phyloP scores from a whole-genome alignment of 2,797 vertebrate genomes.

The Rhyacichthys aspro region DNA sequence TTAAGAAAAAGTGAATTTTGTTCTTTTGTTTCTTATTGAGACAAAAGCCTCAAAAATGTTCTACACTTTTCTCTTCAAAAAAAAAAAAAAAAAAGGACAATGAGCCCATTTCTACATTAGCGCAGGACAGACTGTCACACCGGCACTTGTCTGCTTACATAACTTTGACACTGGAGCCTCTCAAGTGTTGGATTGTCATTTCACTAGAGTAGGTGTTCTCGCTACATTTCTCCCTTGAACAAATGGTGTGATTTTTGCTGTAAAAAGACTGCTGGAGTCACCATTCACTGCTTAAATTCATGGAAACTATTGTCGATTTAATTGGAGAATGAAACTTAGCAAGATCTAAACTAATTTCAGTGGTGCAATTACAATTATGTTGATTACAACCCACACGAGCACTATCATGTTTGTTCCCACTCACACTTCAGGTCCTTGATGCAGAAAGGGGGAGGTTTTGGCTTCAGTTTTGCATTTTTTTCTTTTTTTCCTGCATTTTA shows the following conservation, averaged over 20 bases:
- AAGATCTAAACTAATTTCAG: background rate
- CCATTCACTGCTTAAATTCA: background rate
- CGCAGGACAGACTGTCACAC: slow-evolving; percentile 25
- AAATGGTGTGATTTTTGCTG: slow-evolving; percentile 10
- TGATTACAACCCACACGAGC: background rate
- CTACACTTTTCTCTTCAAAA: slow-evolving; percentile 2
- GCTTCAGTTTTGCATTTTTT: background rate
- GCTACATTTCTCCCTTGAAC: background rate
- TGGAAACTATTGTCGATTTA: background rate
- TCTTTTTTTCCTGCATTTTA: slow-evolving; percentile 38
- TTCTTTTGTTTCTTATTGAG: background rate
- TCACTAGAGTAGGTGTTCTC: slow-evolving; percentile 1
- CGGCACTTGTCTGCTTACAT: slow-evolving; percentile 28
- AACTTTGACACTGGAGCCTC: slow-evolving; percentile 32
- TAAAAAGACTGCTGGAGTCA: slow-evolving; percentile 8
- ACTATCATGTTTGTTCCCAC: slow-evolving; percentile 18
- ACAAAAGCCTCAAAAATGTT: slow-evolving; percentile 13
- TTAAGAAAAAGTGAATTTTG: background rate
- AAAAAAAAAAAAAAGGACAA: slow-evolving; percentile 21
- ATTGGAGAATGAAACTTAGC: background rate
- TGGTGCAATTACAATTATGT: too few relatives aligned
- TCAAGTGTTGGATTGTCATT: background rate
- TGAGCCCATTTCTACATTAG: slow-evolving; percentile 25
- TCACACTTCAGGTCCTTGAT: slow-evolving; percentile 11
- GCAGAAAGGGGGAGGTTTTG: slow-evolving; percentile 20